Conservation (phyloP, 2,888 invertebrate genomes). For the Meandrusa payeni region DNA sequence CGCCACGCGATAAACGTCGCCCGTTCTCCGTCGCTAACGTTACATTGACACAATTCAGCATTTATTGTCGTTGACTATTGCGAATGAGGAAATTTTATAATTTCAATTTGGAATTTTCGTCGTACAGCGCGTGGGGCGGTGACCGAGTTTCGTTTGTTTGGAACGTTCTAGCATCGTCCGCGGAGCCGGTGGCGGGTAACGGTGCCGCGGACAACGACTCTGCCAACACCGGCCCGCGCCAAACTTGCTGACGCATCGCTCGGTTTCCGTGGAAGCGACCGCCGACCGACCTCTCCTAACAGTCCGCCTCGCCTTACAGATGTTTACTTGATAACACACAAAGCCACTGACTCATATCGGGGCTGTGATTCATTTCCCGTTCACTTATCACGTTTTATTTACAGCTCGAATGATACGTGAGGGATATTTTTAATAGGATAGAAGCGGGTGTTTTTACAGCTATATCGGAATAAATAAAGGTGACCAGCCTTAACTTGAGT, state of each 20-base stretch:
- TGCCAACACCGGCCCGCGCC: slow-evolving; percentile 43
- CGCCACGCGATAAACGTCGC: slow-evolving; percentile 42
- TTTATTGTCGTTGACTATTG: slow-evolving; percentile 26
- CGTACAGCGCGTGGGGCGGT: not conserved
- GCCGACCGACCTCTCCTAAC: slow-evolving; percentile 39
- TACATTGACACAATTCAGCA: slow-evolving; percentile 49
- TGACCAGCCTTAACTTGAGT: no score
- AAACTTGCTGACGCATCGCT: slow-evolving; percentile 67
- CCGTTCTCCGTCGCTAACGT: slow-evolving; percentile 51
- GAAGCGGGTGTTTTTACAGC: not conserved
- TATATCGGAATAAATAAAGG: no score
- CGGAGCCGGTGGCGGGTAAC: slow-evolving; percentile 47
- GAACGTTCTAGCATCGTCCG: slow-evolving; percentile 28
- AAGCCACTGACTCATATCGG: slow-evolving; percentile 53
- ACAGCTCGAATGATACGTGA: slow-evolving; percentile 38
- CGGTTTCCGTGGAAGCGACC: slow-evolving; percentile 49
- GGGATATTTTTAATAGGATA: slow-evolving; percentile 9
- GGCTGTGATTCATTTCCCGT: slow-evolving; percentile 58
- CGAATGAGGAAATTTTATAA: slow-evolving; percentile 18
- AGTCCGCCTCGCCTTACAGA: slow-evolving; percentile 44
- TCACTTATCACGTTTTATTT: slow-evolving; percentile 50
- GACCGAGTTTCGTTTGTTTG: slow-evolving; percentile 6
- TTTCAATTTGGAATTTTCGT: not conserved
- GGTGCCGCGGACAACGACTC: slow-evolving; percentile 70
- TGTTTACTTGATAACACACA: slow-evolving; percentile 55